Evolutionary conservation across 2,113 vertebrate species (phyloP), one percentile per base, ranked within the genome.

Genomic region (Nycticebus coucang): DNA sequence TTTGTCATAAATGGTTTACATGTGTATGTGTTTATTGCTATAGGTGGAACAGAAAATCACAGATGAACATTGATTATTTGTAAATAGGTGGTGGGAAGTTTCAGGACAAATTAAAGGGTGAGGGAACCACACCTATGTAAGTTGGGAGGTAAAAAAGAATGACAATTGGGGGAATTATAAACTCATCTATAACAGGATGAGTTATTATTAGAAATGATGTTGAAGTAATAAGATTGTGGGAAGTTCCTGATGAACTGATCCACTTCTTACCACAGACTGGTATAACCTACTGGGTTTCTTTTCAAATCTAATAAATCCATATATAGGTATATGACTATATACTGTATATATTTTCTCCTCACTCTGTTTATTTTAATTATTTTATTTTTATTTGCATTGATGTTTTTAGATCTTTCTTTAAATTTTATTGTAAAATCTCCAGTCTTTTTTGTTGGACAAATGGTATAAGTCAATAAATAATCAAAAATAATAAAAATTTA

Each of bases 81-180:
- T 78, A 79, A 83, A 33, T 53, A 71, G 60, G 19, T 69, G 10
- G 18, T 78, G 17, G 11, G 21, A 53, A 87, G 26, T 30, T 59
- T 22, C 6, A 72, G 5, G 14, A 77, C 2, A 69, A 85, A 14
- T 2, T 57, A 22, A 28, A 78, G 88, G 55, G 24, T 33, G 21
- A 10, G 2, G 5, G 1, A 72, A 55, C 0, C 33, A 2, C 3
- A 57, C 55, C 15, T 59, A 13, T 8, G 19, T 33, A 21, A 75
- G 3, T 18, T 66, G 7, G 45, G 2, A 55, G 22, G 33, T 6
- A 28, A 10, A 41, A 62, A 22, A 30, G 11, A 10, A 5, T 4
- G 11, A 62, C n/a, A 64, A 57, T 45, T 59, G 57, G n/a, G 35
- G 12, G 11, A 60, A 50, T 53, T 91, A 12, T 30, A 72, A 85